Conservation (phyloP, 2,113 vertebrate species). For the Hepsetus odoe region DNA sequence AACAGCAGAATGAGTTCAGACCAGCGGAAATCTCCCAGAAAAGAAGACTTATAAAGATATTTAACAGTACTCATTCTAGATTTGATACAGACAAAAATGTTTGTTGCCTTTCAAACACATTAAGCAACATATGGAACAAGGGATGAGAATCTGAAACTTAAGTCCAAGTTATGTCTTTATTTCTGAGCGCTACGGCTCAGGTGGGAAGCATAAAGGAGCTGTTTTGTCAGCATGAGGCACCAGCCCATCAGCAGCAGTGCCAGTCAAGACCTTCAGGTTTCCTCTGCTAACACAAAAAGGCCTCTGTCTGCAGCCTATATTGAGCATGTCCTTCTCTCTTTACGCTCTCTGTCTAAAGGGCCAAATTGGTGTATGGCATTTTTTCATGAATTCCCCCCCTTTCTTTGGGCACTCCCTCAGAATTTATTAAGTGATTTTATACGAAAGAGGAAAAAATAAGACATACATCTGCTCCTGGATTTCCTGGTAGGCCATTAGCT, state of each 20-base stretch:
- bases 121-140: neutral
- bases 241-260: conserved; percentile 49
- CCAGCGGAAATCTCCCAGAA: neutral
- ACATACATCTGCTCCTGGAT: conserved; percentile 91
- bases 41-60: neutral
- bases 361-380: conserved; percentile 56
- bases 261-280: conserved; percentile 29
- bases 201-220: conserved; percentile 12
- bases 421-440: conserved; percentile 22
- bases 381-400: conserved; percentile 21
- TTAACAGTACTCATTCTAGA: neutral
- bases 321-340: conserved; percentile 37
- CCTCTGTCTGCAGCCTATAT: conserved; percentile 67
- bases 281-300: conserved; percentile 69
- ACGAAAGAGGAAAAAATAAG: conserved; percentile 25
- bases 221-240: conserved; percentile 36
- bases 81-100: neutral
- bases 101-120: neutral
- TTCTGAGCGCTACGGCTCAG: neutral
- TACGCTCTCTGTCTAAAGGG: conserved; percentile 54
- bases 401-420: conserved; percentile 47
- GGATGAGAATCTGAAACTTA: neutral
- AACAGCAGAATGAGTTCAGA: too few species aligned
- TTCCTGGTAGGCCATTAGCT: conserved; percentile 81
- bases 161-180: neutral